Evolutionary conservation across 1,140 invertebrate species (phyloP).

Genomic region (Diachasmimorpha longicaudata): DNA sequence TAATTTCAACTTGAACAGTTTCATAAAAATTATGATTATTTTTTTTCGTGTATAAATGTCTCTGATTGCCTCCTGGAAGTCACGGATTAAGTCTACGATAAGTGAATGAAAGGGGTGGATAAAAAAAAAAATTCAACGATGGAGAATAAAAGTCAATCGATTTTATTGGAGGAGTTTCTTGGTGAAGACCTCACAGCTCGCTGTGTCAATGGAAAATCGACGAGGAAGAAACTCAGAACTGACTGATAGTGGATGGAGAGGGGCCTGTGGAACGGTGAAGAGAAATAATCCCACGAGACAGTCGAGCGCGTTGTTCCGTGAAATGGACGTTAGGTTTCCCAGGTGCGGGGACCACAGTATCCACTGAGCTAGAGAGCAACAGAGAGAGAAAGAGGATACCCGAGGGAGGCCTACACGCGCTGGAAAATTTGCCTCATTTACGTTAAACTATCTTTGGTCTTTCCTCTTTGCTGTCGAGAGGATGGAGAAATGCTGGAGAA

Average conservation of each 20-base stretch:
- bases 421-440: conserved; percentile 51
- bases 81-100: background rate
- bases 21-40: no score
- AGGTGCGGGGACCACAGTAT: conserved; percentile 36
- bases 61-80: background rate
- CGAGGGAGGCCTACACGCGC: conserved; percentile 34
- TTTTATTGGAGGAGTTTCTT: background rate
- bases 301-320: conserved; percentile 47
- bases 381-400: conserved; percentile 35
- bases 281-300: conserved; percentile 50
- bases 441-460: conserved; percentile 47
- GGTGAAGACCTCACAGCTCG: background rate
- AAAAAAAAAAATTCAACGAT: background rate
- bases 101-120: background rate
- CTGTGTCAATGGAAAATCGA: background rate
- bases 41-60: background rate
- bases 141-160: background rate
- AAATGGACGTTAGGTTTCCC: conserved; percentile 42
- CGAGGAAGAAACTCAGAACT: background rate
- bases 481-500: background rate
- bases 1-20: no score
- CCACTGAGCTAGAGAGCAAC: conserved; percentile 34
- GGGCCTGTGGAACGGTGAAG: conserved; percentile 23
- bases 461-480: conserved; percentile 24
- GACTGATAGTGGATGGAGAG: conserved; percentile 9